Base-by-base conservation (phyloP, 2,113 vertebrate genomes). In the Poeciliopsis prolifica region DNA sequence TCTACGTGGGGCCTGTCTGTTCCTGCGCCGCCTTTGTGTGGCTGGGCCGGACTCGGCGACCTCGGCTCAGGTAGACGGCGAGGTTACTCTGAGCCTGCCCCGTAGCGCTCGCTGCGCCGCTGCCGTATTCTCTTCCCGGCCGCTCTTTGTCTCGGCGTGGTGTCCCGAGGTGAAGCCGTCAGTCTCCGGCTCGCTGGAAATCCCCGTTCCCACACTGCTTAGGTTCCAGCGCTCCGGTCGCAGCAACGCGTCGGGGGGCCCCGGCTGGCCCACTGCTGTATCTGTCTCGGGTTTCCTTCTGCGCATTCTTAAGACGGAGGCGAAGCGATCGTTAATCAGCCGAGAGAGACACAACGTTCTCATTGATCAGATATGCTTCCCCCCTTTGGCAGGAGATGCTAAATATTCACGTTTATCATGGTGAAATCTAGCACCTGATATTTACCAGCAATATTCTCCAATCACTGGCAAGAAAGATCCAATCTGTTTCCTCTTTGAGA, bases 121-220 rank as follows among this genome's bases (percentile, higher is more conserved):
- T 12, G 75, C 68, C 37, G 72, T 83, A 80, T 89, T 90, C 70
- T 85, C 82, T 91, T 90, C 85, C 85, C 65, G 31, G n/a, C 51
- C 40, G 22, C 80, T 87, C 82, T 86, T 91, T 90, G 91, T 92
- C 72, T 89, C 15, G 0, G 70, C 13, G 69, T 63, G 75, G 81
- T 70, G 17, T 88, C 83, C 85, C 44, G 48, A 81, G 85, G 78
- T 86, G 80, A 88, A 72, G 82, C 82, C 79, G 62, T 77, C 85
- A 82, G 81, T 85, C 86, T 90, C 65, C 26, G 17, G 64, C 81
- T 77, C 22, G 3, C 76, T 89, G 84, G 88, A 92, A 88, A 77
- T 71, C 81, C 88, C 82, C 58, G 61, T 89, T 91, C 89, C 87
- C 89, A 91, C 89, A 80, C 73, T 77, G 81, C 82, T 92, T 68